Evolutionary conservation across 2,797 vertebrate species (phyloP), one percentile per base, ranked within the genome.

Genomic region (Neosalanx taihuensis): DNA sequence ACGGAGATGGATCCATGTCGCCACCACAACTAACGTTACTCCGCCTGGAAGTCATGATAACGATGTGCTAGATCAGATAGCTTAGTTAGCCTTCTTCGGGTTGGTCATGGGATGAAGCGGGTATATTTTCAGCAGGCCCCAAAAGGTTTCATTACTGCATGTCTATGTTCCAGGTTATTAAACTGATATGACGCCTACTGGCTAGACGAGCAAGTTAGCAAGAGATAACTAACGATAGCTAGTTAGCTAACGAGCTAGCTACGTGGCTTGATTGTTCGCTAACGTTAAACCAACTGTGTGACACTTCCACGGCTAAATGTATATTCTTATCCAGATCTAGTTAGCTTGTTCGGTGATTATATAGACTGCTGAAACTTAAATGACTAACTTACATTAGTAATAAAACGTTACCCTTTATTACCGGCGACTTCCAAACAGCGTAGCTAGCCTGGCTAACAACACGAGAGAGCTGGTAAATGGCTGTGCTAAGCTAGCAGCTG

Each of bases 41-140:
- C 79, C 90, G 81, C 77, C 89, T 81, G 72, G 88, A 85, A 75
- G 84, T 86, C 90, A 92, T 91, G 23, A 4, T 72, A 20, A 10
- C 20, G n/a, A 9, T 12, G 51, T n/a, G 72, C 62, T n/a, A 53
- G 30, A 33, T 56, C 64, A 69, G 63, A 72, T 71, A 70, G 72
- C 72, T 69, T 69, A 74, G 15, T 26, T 65, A 74, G 53, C 49
- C 7, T 20, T 60, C 46, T n/a, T 56, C 60, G 70, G 70, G 41
- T 70, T 69, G 46, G 33, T 33, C 65, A 46, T 5, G 18, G 51
- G 51, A n/a, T 56, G 51, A n/a, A 56, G 51, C 17, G 15, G 5
- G 18, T 56, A n/a, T n/a, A 56, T 56, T 56, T 56, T 56, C 51
- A 56, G 51, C 51, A 56, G 51, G 51, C 15, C 51, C 51, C 15